Base-by-base conservation (phyloP, 2,888 invertebrate species). In the Ochropleura leucogaster region DNA sequence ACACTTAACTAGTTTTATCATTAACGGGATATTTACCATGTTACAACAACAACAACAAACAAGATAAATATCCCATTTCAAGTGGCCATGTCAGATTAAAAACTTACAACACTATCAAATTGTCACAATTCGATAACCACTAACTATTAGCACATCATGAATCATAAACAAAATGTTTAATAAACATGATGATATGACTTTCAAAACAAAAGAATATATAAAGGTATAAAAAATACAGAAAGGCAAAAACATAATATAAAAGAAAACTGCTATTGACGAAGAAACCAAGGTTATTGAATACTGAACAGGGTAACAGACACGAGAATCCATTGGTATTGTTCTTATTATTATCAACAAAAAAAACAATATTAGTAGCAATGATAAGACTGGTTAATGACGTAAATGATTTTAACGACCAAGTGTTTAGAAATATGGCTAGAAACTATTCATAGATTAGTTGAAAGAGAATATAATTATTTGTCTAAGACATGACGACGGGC, bases 251-350 rank as follows among this genome's bases (percentile, higher is more conserved):
- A n/a, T 10, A 47, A 30, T 59, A 40, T 2, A 9, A 53, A 7
- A 67, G 42, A 66, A 67, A 83, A 72, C 18, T 53, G 16, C 10
- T 59, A 55, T 72, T 64, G 67, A 72, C 30, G 12, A 83, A 64
- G 72, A 55, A 53, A 65, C 53, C 72, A 79, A 83, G 83, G 83
- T 14, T 40, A 49, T 49, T n/a, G 79, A 80, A 79, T 72, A 79
- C 30, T 47, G 64, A 79, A 4, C 12, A 67, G 16, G 49, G 12
- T 12, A n/a, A 12, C 30, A 49, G 40, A 68, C 63, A 68, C 47
- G 7, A 67, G 7, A 67, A 20, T 49, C 44, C 14, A 20, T 20
- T 14, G 40, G n/a, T 46, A 83, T 83, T 83, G 53, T 83, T 67
- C 20, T 57, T 57, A 18, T 20, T 55, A 59, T 64, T 16, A 49